phyloP scores from a whole-genome alignment of 1,140 invertebrate genomes.

The Elymnias hypermnestra region DNA sequence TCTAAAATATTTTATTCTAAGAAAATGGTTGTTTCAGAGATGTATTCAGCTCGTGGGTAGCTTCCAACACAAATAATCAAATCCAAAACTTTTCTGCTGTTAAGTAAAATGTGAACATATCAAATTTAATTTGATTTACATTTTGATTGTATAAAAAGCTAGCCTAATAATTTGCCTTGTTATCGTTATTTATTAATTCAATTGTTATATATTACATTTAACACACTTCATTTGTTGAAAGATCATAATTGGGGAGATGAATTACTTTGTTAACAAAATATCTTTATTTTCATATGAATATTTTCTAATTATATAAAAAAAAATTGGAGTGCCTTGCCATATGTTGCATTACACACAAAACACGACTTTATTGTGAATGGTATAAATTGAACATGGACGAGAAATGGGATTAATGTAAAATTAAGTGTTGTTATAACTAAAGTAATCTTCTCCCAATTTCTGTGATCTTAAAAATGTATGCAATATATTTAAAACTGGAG shows the following conservation, averaged over 20 bases:
- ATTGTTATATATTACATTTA: slow-evolving; percentile 14
- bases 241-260: slow-evolving; percentile 9
- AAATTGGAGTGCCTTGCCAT: slow-evolving; percentile 22
- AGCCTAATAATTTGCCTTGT: slow-evolving; percentile 22
- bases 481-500: too few species aligned
- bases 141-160: slow-evolving; percentile 15
- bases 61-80: slow-evolving; percentile 86
- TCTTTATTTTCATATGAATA: slow-evolving; percentile 8
- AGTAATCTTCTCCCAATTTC: slow-evolving; percentile 6
- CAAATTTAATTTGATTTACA: slow-evolving; percentile 12
- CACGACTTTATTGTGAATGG: too few species aligned
- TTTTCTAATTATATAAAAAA: slow-evolving; percentile 14
- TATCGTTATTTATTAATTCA: slow-evolving; percentile 25
- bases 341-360: too few species aligned
- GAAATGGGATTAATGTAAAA: neutral
- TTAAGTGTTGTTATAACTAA: neutral
- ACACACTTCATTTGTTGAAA: slow-evolving; percentile 3
- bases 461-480: neutral
- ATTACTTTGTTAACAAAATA: slow-evolving; percentile 7
- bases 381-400: neutral
- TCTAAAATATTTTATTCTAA: too few species aligned
- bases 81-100: slow-evolving; percentile 74
- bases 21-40: slow-evolving; percentile 82
- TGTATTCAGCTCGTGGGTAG: slow-evolving; percentile 93
- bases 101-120: slow-evolving; percentile 48